Conservation (phyloP, 2,113 vertebrate genomes). For the Parus major region DNA sequence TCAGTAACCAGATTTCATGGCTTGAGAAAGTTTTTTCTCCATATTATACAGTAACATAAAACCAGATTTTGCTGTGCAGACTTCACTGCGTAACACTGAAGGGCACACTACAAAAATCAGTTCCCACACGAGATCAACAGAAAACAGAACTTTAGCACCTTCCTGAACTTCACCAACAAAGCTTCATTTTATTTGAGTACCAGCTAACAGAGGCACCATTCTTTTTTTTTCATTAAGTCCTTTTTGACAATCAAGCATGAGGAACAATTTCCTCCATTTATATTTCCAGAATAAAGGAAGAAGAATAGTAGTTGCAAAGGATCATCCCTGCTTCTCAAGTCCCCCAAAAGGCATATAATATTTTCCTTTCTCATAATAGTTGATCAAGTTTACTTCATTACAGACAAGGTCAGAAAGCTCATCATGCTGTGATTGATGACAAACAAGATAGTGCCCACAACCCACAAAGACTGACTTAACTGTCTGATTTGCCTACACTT, state of each 20-base stretch:
- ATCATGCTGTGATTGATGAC: background rate
- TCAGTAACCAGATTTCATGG: background rate
- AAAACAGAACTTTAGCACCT: constrained; percentile 4
- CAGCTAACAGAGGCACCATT: constrained; percentile 7
- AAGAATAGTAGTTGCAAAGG: background rate
- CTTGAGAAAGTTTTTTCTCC: background rate
- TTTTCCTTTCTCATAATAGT: constrained; percentile 18
- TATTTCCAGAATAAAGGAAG: background rate
- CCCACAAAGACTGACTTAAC: background rate
- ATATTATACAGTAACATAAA: background rate
- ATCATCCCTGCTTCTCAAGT: background rate
- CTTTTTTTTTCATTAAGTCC: background rate
- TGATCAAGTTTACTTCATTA: background rate
- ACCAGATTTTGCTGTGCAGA: background rate
- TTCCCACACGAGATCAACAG: background rate
- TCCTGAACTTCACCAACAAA: background rate
- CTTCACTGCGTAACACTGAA: background rate
- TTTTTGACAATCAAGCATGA: background rate
- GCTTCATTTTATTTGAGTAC: background rate
- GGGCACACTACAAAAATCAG: background rate
- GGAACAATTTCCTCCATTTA: background rate
- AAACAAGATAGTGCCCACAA: background rate
- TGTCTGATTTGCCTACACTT: background rate
- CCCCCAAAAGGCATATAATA: background rate
- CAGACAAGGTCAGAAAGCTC: background rate